phyloP scores from a whole-genome alignment of 2,113 vertebrate genomes.

The Amazona vittata region DNA sequence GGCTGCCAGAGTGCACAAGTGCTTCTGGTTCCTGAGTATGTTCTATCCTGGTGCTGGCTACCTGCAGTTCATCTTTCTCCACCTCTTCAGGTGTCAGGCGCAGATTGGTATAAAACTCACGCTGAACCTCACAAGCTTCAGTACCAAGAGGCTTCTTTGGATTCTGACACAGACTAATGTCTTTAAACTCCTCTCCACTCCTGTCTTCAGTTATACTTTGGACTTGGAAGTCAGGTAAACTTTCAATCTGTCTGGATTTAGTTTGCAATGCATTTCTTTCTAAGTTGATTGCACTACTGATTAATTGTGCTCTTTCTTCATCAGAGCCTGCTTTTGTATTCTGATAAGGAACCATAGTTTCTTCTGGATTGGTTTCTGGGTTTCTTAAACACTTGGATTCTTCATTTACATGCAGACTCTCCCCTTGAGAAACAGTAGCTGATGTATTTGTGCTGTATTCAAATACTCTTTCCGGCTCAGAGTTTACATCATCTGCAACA shows the following conservation, averaged over 20 bases:
- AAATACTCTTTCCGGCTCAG: not conserved
- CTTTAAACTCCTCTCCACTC: conserved; percentile 12
- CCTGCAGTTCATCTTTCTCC: not conserved
- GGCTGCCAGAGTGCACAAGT: not conserved
- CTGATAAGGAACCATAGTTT: not conserved
- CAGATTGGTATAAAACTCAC: not conserved
- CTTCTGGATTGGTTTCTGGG: not conserved
- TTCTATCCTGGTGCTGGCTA: not conserved
- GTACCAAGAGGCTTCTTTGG: not conserved
- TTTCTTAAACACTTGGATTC: not conserved
- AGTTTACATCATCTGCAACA: not conserved
- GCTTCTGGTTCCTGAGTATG: not conserved
- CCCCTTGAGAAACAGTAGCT: conserved; percentile 34
- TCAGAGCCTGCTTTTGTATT: not conserved
- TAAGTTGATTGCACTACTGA: conserved; percentile 29
- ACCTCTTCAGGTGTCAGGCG: not conserved
- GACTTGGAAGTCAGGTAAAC: not conserved
- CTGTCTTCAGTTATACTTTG: not conserved
- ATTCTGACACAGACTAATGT: not conserved
- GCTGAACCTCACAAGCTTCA: not conserved
- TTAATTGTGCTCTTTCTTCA: conserved; percentile 53
- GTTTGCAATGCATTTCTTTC: conserved; percentile 64
- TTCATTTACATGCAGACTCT: not conserved
- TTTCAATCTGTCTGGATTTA: conserved; percentile 46
- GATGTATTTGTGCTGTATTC: not conserved